Evolutionary conservation across 2,888 invertebrate species (phyloP).

Genomic region (Oasisia sp.): DNA sequence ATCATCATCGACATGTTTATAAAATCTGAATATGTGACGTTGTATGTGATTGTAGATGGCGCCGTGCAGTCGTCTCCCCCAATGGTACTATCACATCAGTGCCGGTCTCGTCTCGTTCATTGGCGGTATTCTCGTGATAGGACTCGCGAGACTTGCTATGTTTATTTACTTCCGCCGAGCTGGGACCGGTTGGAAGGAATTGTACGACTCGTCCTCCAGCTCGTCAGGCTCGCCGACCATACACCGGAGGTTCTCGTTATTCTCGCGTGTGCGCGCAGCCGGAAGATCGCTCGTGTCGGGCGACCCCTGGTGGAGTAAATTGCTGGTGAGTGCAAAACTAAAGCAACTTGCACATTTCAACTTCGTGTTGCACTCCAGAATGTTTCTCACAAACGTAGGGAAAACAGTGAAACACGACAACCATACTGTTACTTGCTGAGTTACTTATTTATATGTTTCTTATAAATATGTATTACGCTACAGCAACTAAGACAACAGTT

Average conservation of each 20-base stretch:
- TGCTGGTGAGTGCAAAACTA: constrained; percentile 33
- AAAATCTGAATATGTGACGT: not conserved
- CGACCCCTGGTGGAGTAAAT: constrained; percentile 30
- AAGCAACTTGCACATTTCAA: too few species aligned
- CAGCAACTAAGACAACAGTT: too few species aligned
- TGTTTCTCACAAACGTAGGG: too few species aligned
- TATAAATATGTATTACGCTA: too few species aligned
- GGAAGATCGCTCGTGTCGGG: constrained; percentile 33
- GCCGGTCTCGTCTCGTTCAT: constrained; percentile 36
- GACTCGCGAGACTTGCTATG: not conserved
- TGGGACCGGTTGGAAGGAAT: not conserved
- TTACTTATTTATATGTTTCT: too few species aligned
- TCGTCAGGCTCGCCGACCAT: not conserved
- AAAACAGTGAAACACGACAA: too few species aligned
- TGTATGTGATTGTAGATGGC: constrained; percentile 28
- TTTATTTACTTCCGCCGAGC: not conserved
- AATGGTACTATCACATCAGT: constrained; percentile 38
- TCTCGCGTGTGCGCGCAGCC: constrained; percentile 32
- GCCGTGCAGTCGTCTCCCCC: constrained; percentile 32
- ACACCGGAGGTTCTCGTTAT: not conserved
- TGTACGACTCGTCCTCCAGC: not conserved
- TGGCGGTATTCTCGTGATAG: constrained; percentile 34
- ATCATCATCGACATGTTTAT: too few species aligned
- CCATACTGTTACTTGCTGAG: too few species aligned
- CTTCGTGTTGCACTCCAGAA: too few species aligned